phyloP scores from a whole-genome alignment of 2,888 invertebrate genomes.

The Chesias legatella region DNA sequence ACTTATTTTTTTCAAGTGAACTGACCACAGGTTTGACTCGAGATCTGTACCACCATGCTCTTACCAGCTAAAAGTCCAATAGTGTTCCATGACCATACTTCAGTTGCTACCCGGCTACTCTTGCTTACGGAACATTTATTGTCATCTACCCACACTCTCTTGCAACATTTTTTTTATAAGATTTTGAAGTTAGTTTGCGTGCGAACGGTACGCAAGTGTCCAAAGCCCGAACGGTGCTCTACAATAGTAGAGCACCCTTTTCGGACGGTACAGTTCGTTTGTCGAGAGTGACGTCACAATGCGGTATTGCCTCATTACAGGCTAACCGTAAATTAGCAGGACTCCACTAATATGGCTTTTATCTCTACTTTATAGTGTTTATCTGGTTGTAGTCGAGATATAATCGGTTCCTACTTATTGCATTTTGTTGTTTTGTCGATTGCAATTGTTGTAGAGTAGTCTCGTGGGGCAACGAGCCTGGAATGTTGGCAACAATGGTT shows the following conservation, averaged over 20 bases:
- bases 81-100: no score
- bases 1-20: no score
- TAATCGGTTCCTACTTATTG: conserved; percentile 12
- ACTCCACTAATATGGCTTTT: conserved; percentile 26
- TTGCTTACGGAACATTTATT: no score
- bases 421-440: conserved; percentile 15
- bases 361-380: conserved; percentile 24
- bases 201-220: conserved; percentile 20
- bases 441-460: conserved; percentile 14
- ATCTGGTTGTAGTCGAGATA: conserved; percentile 17
- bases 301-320: conserved; percentile 48
- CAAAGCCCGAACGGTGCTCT: conserved; percentile 13
- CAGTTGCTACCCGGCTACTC: no score
- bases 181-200: no score
- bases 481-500: conserved; percentile 5
- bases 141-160: no score
- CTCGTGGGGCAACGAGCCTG: conserved; percentile 4
- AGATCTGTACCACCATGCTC: no score
- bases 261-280: conserved; percentile 53
- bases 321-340: conserved; percentile 41
- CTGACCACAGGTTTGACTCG: no score
- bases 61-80: no score
- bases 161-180: no score
- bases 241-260: conserved; percentile 43
- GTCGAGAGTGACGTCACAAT: conserved; percentile 55